phyloP scores from a whole-genome alignment of 2,888 invertebrate species.

The Sepiola atlantica region DNA sequence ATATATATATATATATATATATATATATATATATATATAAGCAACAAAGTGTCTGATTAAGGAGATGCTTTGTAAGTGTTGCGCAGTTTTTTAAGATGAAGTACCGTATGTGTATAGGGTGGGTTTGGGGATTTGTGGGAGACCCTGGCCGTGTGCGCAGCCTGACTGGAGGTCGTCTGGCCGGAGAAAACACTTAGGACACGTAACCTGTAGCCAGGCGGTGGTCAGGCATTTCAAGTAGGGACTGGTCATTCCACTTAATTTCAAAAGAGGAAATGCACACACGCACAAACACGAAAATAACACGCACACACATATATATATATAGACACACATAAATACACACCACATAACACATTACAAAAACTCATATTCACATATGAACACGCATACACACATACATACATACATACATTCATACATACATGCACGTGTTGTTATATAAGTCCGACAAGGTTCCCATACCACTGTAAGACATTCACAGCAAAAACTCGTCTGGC shows the following conservation, averaged over 20 bases:
- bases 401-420: too few species aligned
- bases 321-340: neutral
- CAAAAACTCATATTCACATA: neutral
- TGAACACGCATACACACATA: neutral
- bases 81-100: neutral
- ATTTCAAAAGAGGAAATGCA: neutral
- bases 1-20: neutral
- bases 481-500: too few species aligned
- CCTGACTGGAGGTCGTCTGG: constrained; percentile 15
- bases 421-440: too few species aligned
- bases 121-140: neutral
- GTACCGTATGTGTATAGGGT: neutral
- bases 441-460: too few species aligned
- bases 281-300: neutral
- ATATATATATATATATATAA: neutral
- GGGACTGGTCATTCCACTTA: constrained; percentile 2
- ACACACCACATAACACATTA: neutral
- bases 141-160: neutral
- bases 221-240: neutral
- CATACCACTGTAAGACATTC: too few species aligned
- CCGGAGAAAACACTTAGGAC: neutral
- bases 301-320: neutral
- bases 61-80: neutral
- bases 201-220: constrained; percentile 32
- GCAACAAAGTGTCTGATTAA: neutral